These are phyloP conservation scores for Actinostola sp. DNA, from an alignment of 92 coral and sea anemone genomes.

Conservation along the genomic window DNA sequence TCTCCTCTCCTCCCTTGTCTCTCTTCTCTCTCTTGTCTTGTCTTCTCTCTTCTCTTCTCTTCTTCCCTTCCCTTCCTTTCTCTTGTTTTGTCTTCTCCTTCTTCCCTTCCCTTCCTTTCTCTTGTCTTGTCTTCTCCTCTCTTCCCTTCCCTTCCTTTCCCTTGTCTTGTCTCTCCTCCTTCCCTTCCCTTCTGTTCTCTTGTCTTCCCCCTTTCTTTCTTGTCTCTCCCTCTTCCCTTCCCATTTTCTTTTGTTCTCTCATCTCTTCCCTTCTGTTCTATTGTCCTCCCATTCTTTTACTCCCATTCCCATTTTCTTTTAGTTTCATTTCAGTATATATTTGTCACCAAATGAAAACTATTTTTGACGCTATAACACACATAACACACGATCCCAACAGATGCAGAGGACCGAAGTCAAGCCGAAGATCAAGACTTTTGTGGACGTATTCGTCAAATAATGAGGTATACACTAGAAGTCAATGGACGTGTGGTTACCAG, in stretches of 20 bases:
- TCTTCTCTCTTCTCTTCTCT: no score
- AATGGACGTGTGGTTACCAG: conserved; percentile 71
- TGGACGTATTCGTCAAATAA: conserved; percentile 68
- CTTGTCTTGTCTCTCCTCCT: not conserved
- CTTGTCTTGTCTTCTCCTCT: not conserved
- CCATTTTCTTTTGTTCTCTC: no score
- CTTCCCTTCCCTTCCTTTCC: not conserved
- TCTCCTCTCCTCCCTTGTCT: not conserved
- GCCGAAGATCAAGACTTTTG: conserved; percentile 22
- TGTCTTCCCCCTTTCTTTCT: not conserved
- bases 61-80: not conserved
- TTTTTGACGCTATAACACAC: no score
- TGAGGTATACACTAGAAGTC: conserved; percentile 69
- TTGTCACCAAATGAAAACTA: no score
- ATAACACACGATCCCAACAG: conserved; percentile 1
- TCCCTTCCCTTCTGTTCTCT: conserved; percentile 5
- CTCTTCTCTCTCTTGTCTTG: not conserved
- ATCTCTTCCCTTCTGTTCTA: no score
- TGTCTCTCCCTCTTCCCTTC: not conserved
- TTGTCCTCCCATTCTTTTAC: no score
- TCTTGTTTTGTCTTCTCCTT: not conserved
- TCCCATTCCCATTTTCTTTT: no score
- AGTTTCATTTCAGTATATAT: no score
- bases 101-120: not conserved
- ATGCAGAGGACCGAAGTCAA: not conserved